Evolutionary conservation across 2,797 vertebrate species (phyloP), one percentile per base, ranked within the genome.

Genomic region (Manis pentadactyla): DNA sequence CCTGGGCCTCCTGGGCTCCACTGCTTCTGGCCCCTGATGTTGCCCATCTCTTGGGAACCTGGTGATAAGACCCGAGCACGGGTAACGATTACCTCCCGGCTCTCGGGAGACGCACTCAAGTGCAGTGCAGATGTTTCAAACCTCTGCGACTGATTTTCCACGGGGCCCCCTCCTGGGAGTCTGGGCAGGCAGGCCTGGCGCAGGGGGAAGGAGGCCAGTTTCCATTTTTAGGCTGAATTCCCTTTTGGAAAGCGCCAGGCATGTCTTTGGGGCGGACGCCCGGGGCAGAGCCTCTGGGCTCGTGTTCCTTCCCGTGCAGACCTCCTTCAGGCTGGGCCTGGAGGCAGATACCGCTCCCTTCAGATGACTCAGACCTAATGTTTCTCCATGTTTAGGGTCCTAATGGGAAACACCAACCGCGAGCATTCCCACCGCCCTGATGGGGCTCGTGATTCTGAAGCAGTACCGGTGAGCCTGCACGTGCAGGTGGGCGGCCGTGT

Each of bases 191-290:
- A 2, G 18, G 74, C 9, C 0, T 25, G n/a, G 4, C 1, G 4
- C 0, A 5, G 71, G 34, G n/a, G 23, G 64, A 63, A 34, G 66
- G 34, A 31, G 7, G 49, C 14, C 51, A 0, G 46, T 25, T 31
- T 75, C 78, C 69, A 57, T 51, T 66, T 90, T 88, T 64, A 59
- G 93, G 78, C n/a, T 37, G 73, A 27, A 93, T 89, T 92, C 87
- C 78, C 78, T 49, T 82, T 37, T 89, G 83, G 83, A 82, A 63
- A 39, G 37, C 31, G 61, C 53, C 29, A 34, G 57, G 71, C 46
- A 12, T 31, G 37, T 73, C 87, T 75, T n/a, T 77, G 95, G 84
- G 39, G 42, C 5, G 2, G 87, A 29, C 1, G 21, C 83, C 66
- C 13, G 42, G 49, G 8, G 27, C 37, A 10, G 84, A 3, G 66